Base-by-base conservation (phyloP, 2,888 invertebrate genomes). In the Frankliniella intonsa region DNA sequence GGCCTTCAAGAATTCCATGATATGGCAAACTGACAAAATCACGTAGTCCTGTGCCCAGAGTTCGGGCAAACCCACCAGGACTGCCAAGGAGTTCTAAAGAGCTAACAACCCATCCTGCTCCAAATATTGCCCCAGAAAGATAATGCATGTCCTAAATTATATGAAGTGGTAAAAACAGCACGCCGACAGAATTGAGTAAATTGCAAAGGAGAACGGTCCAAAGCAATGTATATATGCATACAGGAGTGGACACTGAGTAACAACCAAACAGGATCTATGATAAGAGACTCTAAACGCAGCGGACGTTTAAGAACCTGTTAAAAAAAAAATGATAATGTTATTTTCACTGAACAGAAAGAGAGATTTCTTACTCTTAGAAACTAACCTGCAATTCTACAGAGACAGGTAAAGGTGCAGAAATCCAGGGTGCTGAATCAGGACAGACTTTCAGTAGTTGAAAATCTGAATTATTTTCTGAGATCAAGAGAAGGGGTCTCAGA, bases 101-200 rank as follows among this genome's bases (percentile, higher is more conserved):
- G 14, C 97, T 97, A 17, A 98, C 94, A 14, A 98, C 95, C 95
- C 97, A 95, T 79, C 95, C 94, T 80, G 97, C 97, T 83, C 96
- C 94, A 85, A 97, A 94, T 84, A 97, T 92, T 0, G 97, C 96
- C 9, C 95, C 96, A 0, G 96, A 95, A 10, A 97, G 90, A 87
- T 97, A 98, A 88, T 98, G 97, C 89, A 95, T 96, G 94, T 0
- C 95, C 95, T 83, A 98, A 90, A 84, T 94, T 92, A 86, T 95
- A 93, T 0, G 93, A 90, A 0, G 95, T 94, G 0, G 97, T 96
- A 85, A 94, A 90, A 83, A 97, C 88, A 85, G 94, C 90, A 51
- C 90, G 90, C 81, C 94, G 90, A 85, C 94, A 92, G 87, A 97
- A 97, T 55, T 91, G 91, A 8, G 93, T 92, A 87, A 98, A 94